Conservation (phyloP, 2,113 vertebrate genomes). For the Seriola rivoliana region DNA sequence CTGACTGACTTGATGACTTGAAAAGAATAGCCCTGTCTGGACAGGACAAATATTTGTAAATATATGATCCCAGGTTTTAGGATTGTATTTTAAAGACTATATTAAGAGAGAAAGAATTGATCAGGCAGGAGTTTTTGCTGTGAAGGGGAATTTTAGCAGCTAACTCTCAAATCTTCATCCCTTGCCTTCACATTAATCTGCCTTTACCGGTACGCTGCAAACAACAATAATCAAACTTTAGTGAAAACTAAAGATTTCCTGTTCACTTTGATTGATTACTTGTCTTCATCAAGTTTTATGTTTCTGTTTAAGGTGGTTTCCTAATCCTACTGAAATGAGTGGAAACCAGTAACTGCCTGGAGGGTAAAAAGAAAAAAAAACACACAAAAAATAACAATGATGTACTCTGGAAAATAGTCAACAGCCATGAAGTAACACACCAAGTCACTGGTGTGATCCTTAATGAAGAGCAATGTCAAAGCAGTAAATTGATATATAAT, state of each 20-base stretch:
- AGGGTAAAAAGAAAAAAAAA: conserved; percentile 16
- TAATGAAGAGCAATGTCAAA: not conserved
- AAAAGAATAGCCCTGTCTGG: not conserved
- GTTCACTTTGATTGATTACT: conserved; percentile 37
- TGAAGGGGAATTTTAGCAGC: not conserved
- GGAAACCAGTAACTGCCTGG: not conserved
- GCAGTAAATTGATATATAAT: not conserved
- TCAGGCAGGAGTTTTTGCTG: not conserved
- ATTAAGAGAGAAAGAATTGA: not conserved
- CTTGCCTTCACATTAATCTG: not conserved
- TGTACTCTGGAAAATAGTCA: conserved; percentile 18
- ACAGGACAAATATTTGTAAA: not conserved
- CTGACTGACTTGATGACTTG: not conserved
- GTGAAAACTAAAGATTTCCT: conserved; percentile 24
- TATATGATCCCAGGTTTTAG: too few relatives aligned
- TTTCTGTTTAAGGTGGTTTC: conserved; percentile 18
- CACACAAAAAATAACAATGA: not conserved
- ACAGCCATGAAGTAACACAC: conserved; percentile 8
- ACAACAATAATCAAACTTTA: conserved; percentile 40
- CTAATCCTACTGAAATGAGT: conserved; percentile 8
- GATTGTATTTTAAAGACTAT: not conserved
- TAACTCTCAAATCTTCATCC: not conserved
- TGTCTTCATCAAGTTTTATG: conserved; percentile 18
- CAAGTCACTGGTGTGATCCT: not conserved
- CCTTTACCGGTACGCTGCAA: conserved; percentile 27